These are phyloP conservation scores for Callopanchax toddi DNA, from an alignment of 2,113 vertebrate species.

Conservation along the genomic window DNA sequence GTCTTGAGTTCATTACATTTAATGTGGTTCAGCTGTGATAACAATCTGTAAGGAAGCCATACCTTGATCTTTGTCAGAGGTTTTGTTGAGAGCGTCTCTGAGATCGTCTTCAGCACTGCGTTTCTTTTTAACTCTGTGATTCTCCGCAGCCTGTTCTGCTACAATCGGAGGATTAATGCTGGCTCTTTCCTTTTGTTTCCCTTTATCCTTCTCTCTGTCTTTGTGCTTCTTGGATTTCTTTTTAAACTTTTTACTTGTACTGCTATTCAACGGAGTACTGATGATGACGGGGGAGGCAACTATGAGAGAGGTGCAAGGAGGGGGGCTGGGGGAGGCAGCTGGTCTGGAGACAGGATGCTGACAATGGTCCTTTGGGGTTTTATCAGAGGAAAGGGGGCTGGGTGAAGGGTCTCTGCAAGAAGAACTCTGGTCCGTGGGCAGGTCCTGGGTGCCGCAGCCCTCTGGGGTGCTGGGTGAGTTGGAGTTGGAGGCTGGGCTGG, in stretches of 20 bases:
- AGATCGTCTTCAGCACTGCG: slow-evolving; percentile 42
- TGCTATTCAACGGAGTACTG: slow-evolving; percentile 61
- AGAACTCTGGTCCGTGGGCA: slow-evolving; percentile 82
- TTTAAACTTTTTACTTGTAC: slow-evolving; percentile 81
- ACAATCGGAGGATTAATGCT: slow-evolving; percentile 38
- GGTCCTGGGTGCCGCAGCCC: slow-evolving; percentile 86
- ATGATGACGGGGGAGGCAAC: slow-evolving; percentile 63
- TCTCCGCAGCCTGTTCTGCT: slow-evolving; percentile 47
- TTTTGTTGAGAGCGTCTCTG: slow-evolving; percentile 39
- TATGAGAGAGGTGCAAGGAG: slow-evolving; percentile 73
- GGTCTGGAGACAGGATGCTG: slow-evolving; percentile 50
- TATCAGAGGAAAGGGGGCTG: slow-evolving; percentile 55
- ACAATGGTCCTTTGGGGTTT: slow-evolving; percentile 69
- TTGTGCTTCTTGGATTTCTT: slow-evolving; percentile 88
- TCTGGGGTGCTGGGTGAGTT: slow-evolving; percentile 88
- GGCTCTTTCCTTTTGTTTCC: slow-evolving; percentile 55
- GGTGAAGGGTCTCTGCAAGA: slow-evolving; percentile 81
- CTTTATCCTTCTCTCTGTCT: slow-evolving; percentile 75
- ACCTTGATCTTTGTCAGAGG: slow-evolving; percentile 66
- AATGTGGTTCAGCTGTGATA: too few species aligned
- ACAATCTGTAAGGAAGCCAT: slow-evolving; percentile 8
- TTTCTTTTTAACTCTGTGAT: slow-evolving; percentile 66
- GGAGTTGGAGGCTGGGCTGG: slow-evolving; percentile 82
- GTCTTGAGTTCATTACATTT: too few species aligned
- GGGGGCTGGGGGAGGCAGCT: slow-evolving; percentile 53